Evolutionary conservation across 2,888 invertebrate genomes (phyloP), one percentile per base, ranked within the genome.

Genomic region (Drosophila acutilabella): DNA sequence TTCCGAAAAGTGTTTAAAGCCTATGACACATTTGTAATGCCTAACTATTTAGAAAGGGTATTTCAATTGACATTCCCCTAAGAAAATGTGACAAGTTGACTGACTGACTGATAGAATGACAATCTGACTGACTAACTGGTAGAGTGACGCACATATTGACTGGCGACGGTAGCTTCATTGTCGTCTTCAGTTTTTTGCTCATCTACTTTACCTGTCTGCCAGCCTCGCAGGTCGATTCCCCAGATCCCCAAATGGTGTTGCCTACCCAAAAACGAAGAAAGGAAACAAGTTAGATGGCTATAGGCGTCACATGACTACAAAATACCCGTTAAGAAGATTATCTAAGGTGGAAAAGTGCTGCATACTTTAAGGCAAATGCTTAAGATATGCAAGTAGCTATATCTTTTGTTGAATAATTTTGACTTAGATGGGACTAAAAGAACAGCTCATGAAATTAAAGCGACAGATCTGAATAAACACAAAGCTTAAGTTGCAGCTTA

Each of bases 181-280:
- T 78, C 78, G 48, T 64, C 59, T 67, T 45, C 38, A 38, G 42
- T 18, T 38, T 30, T 56, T 48, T 56, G 58, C 64, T 66, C 61
- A 65, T 78, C 60, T 64, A 73, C 78, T 74, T 57, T 26, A 73
- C 78, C 75, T 75, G 68, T 33, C 50, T 54, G 38, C n/a, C 57
- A 13, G 33, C 16, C 8, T 26, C 13, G 52, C 42, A 61, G 47
- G 53, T 75, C 74, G 53, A 56, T 78, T 66, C 74, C 77, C 68
- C 18, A 57, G 41, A 45, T 47, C 54, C 40, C 38, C 14, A n/a
- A 57, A 57, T 58, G 70, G 52, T 52, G 75, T 57, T 48, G 51
- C 57, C 48, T 41, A n/a, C 50, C 20, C 36, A 4, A 47, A 18
- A 59, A 20, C 23, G 33, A 60, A 26, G 23, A 38, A 50, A 2